These are phyloP conservation scores for Dugesia japonica DNA, from an alignment of 2,888 invertebrate species.

Conservation along the genomic window DNA sequence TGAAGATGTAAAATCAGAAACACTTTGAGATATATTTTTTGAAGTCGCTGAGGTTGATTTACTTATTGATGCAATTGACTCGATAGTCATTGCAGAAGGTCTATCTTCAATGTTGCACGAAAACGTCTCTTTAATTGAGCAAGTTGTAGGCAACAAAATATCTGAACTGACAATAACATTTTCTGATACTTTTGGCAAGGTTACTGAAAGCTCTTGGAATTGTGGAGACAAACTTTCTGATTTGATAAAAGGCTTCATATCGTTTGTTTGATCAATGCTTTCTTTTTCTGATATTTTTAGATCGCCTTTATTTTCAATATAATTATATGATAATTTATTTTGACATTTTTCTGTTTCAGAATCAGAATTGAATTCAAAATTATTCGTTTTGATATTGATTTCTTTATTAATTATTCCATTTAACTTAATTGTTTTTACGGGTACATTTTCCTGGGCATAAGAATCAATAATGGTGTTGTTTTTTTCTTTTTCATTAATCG, in stretches of 20 bases:
- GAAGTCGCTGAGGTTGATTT: neutral
- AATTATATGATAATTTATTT: neutral
- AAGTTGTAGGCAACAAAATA: neutral
- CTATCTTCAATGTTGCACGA: neutral
- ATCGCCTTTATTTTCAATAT: neutral
- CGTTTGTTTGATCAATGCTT: neutral
- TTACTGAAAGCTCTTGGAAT: constrained; percentile 8
- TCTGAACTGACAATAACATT: neutral
- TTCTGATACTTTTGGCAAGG: constrained; percentile 3
- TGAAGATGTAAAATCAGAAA: neutral
- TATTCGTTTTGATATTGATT: neutral
- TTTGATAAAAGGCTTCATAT: neutral
- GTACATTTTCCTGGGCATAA: no score
- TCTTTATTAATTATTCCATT: neutral
- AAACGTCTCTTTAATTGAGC: neutral
- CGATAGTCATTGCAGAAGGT: neutral
- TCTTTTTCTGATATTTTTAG: neutral
- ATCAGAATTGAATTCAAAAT: neutral
- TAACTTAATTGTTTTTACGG: no score
- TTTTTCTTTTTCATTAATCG: neutral
- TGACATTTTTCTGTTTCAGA: neutral
- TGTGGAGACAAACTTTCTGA: neutral
- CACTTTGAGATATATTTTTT: neutral
- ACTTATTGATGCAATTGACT: neutral
- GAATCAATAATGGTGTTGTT: no score